A percentile compares a stretch with the other conserved stretches of the same genome.
Conservation (phyloP, 30 jellyfish, hydroid and myxozoan genomes). For the Aurelia coerulea region DNA sequence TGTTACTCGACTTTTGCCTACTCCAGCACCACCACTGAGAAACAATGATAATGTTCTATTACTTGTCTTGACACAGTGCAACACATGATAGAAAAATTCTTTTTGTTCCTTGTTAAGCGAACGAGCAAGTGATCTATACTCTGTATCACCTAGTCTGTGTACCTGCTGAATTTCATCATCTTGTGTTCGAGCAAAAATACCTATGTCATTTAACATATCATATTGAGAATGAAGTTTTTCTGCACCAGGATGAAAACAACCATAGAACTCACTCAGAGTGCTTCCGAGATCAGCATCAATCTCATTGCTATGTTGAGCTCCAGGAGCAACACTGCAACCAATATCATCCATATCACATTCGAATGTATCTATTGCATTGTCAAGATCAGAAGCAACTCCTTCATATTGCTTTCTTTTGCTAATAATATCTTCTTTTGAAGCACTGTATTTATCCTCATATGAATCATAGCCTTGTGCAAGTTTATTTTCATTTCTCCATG, state of each 20-base stretch:
- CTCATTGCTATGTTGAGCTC: conserved; percentile 16
- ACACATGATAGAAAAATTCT: conserved; percentile 28
- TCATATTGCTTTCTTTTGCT: neutral
- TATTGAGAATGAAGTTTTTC: neutral
- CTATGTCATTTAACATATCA: conserved; percentile 21
- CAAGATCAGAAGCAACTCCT: conserved; percentile 1
- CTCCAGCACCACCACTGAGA: conserved; percentile 57
- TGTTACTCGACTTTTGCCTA: too few species aligned
- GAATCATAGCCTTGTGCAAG: conserved; percentile 8
- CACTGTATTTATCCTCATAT: neutral
- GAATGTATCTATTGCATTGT: neutral
- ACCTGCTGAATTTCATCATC: too few species aligned
- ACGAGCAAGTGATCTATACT: neutral
- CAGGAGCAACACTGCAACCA: conserved; percentile 13
- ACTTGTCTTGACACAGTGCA: neutral
- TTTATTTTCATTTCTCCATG: conserved; percentile 31
- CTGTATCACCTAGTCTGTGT: neutral
- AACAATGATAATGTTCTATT: conserved; percentile 2
- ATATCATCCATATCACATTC: neutral
- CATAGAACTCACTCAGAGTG: neutral
- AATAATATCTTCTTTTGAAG: neutral
- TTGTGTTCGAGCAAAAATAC: neutral
- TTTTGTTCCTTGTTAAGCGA: conserved; percentile 17
- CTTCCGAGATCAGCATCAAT: neutral
- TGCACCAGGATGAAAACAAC: conserved; percentile 26